These are phyloP conservation scores for Graphium colonna DNA, from an alignment of 2,888 invertebrate species.

Conservation along the genomic window DNA sequence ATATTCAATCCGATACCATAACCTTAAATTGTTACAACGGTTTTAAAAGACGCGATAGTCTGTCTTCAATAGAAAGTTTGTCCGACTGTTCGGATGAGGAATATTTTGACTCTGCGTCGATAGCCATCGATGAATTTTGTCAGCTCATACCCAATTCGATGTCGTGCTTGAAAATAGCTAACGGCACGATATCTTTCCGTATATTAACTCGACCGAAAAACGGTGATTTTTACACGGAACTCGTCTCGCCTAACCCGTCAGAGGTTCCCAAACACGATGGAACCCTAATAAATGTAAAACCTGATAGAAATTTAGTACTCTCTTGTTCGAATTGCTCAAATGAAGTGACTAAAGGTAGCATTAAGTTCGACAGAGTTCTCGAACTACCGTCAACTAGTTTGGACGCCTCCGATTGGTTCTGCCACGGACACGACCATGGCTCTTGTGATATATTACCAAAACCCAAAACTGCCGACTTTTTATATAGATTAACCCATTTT, in stretches of 20 bases:
- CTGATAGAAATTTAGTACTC: slow-evolving; percentile 49
- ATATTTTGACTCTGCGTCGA: slow-evolving; percentile 48
- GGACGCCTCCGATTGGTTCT: slow-evolving; percentile 84
- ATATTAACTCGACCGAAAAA: slow-evolving; percentile 70
- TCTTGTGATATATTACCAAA: slow-evolving; percentile 46
- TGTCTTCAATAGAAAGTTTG: slow-evolving; percentile 71
- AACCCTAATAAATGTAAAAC: slow-evolving; percentile 52
- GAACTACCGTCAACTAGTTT: slow-evolving; percentile 81
- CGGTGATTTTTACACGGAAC: slow-evolving; percentile 70
- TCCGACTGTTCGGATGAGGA: slow-evolving; percentile 71
- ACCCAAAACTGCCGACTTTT: slow-evolving; percentile 76
- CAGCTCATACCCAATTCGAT: slow-evolving; percentile 72
- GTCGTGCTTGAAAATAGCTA: slow-evolving; percentile 72
- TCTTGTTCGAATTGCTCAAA: slow-evolving; percentile 66
- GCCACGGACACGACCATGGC: slow-evolving; percentile 73
- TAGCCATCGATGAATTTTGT: slow-evolving; percentile 64
- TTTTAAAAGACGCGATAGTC: slow-evolving; percentile 53
- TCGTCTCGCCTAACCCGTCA: slow-evolving; percentile 42
- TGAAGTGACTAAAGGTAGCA: slow-evolving; percentile 60
- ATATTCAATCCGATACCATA: slow-evolving; percentile 67
- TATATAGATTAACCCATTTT: slow-evolving; percentile 79
- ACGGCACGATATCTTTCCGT: slow-evolving; percentile 67
- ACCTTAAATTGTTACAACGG: slow-evolving; percentile 63
- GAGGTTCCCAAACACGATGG: slow-evolving; percentile 38
- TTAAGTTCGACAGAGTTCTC: slow-evolving; percentile 79